These are phyloP conservation scores for Schizotus pectinicornis DNA, from an alignment of 2,888 invertebrate species.

Conservation along the genomic window DNA sequence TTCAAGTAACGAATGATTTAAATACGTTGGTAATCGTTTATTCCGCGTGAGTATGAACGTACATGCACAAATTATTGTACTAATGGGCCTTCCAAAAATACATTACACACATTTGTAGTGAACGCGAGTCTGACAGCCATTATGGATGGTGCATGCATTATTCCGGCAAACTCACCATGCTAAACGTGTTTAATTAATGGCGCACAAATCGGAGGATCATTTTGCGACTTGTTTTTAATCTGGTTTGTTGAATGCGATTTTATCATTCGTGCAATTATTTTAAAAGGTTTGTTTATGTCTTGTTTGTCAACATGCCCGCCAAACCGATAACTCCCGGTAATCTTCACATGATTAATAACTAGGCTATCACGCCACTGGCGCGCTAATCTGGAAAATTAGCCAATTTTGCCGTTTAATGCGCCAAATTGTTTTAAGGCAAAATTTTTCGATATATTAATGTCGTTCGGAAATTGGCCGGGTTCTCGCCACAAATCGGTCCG, in stretches of 20 bases:
- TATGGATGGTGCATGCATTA: constrained; percentile 53
- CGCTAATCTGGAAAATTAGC: too few relatives aligned
- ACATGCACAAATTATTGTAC: constrained; percentile 52
- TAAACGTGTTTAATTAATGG: constrained; percentile 53
- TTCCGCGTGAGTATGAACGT: constrained; percentile 44
- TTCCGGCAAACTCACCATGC: constrained; percentile 45
- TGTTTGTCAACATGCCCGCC: constrained; percentile 20
- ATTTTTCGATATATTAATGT: too few relatives aligned
- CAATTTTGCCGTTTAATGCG: too few relatives aligned
- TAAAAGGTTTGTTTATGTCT: constrained; percentile 33
- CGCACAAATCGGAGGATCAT: constrained; percentile 51
- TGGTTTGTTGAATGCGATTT: constrained; percentile 42
- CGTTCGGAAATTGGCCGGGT: too few relatives aligned
- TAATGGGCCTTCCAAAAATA: constrained; percentile 54
- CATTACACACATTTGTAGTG: constrained; percentile 54
- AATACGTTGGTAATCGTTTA: constrained; percentile 44
- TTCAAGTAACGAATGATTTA: constrained; percentile 31
- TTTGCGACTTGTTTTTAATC: constrained; percentile 53
- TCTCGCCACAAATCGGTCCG: not conserved
- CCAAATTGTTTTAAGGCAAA: too few relatives aligned
- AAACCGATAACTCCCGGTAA: not conserved
- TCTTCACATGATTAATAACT: not conserved
- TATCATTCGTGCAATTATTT: constrained; percentile 38
- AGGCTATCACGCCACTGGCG: not conserved
- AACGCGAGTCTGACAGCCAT: constrained; percentile 49